Base-by-base conservation (phyloP, 2,888 invertebrate species). In the Melangyna quadrimaculata region DNA sequence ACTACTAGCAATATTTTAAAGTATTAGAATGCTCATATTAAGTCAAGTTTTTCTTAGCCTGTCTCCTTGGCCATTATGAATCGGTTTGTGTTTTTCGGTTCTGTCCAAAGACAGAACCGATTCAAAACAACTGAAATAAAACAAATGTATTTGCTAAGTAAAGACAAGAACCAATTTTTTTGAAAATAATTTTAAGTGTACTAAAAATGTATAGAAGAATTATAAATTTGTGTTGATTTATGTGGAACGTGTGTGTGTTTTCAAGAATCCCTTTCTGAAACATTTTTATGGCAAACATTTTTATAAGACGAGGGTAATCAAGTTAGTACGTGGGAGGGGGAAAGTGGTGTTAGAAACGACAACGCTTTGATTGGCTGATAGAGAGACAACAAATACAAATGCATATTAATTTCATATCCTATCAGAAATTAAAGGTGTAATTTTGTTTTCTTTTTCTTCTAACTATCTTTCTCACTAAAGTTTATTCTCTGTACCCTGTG, bases 391-490 rank as follows among this genome's bases (percentile, higher is more conserved):
- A 72, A 77, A 82, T 67, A 82, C 81, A 67, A 51, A 72, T 37
- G 35, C 77, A 67, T 27, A 35, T 61, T 72, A 59, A 53, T n/a
- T 67, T 67, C 9, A 32, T 57, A 65, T 71, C 75, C 81, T 75
- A 81, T 65, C 71, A 77, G 67, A 53, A 67, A 57, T 72, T 59
- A 72, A 72, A 72, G 71, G 72, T 77, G 67, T 43, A 67, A n/a
- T 27, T 53, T 48, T 48, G 9, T 37, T 37, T 37, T 37, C 12
- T 40, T 40, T 48, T 19, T 45, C 12, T 45, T 19, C 3, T 10
- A 19, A 45, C 17, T 19, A 45, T 19, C 9, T 19, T 45, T 45
- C 45, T 10, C 9, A 45, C 19, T 24, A 51, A 9, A 22, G 5
- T 12, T 24, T 27, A n/a, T 53, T 27, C 6, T 14, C 0, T 37